A percentile compares a stretch with the other conserved stretches of the same genome.
Conservation (phyloP, 2,888 invertebrate genomes). For the Nomada hirtipes region DNA sequence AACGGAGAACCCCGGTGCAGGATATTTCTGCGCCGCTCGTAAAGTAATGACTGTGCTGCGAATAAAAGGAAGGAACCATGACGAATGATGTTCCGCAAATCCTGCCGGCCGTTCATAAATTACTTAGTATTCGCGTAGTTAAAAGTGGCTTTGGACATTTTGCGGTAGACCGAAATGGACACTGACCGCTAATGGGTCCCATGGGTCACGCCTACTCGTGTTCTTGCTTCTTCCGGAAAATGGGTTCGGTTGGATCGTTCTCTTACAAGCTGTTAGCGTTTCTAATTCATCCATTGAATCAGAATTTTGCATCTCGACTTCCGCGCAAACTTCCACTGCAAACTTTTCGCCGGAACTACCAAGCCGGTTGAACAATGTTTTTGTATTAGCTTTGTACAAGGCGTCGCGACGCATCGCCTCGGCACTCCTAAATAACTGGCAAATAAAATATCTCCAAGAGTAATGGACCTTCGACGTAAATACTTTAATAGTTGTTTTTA, state of each 20-base stretch:
- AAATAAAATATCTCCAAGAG: too few species aligned
- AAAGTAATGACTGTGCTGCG: slow-evolving; percentile 69
- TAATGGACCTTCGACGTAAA: too few species aligned
- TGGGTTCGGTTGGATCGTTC: slow-evolving; percentile 14
- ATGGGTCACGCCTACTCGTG: slow-evolving; percentile 69
- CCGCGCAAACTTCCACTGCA: neutral
- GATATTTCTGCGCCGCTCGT: slow-evolving; percentile 52
- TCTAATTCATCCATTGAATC: neutral
- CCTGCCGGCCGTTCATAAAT: slow-evolving; percentile 75
- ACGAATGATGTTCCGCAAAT: slow-evolving; percentile 70
- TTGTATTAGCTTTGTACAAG: too few species aligned
- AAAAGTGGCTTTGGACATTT: slow-evolving; percentile 70
- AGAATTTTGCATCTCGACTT: neutral
- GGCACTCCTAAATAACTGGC: too few species aligned
- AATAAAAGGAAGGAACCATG: slow-evolving; percentile 62
- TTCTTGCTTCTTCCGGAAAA: slow-evolving; percentile 18
- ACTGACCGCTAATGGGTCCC: slow-evolving; percentile 78
- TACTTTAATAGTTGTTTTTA: too few species aligned
- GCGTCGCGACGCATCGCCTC: too few species aligned
- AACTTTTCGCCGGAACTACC: too few species aligned
- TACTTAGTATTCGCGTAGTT: slow-evolving; percentile 74
- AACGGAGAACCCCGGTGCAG: slow-evolving; percentile 2
- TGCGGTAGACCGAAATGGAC: slow-evolving; percentile 75
- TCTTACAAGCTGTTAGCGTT: neutral
- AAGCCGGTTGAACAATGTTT: too few species aligned